Conservation (phyloP, 2,113 vertebrate species). For the Ifrita kowaldi region DNA sequence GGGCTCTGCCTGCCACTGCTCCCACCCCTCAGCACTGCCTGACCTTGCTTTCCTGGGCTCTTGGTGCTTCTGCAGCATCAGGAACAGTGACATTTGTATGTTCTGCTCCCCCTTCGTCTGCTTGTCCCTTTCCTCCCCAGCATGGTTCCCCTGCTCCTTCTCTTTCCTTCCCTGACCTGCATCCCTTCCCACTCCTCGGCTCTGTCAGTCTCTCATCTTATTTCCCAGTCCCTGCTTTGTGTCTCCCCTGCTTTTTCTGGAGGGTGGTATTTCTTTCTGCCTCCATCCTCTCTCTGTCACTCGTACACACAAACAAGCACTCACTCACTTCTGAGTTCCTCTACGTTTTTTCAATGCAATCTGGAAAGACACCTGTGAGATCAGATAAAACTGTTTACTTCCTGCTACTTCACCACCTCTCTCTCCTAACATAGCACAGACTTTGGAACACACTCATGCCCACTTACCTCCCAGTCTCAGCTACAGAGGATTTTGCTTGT, state of each 20-base stretch:
- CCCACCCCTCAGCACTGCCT: neutral
- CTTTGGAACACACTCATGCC: neutral
- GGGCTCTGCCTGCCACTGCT: neutral
- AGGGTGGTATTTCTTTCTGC: neutral
- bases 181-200: accelerated
- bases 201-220: neutral
- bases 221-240: neutral
- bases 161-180: neutral
- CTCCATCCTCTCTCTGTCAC: neutral
- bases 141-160: neutral
- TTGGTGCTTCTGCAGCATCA: neutral
- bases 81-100: neutral
- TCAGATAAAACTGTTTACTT: conserved; percentile 35
- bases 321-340: neutral
- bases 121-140: neutral
- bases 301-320: accelerated
- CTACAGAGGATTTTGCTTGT: neutral
- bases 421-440: neutral
- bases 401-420: conserved; percentile 5
- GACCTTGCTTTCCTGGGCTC: neutral
- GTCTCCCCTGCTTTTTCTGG: neutral
- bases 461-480: neutral
- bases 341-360: neutral
- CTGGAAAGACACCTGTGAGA: neutral
- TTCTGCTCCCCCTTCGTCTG: neutral